Evolutionary conservation across 2,888 invertebrate genomes (phyloP).

Genomic region (Thumatha senex): DNA sequence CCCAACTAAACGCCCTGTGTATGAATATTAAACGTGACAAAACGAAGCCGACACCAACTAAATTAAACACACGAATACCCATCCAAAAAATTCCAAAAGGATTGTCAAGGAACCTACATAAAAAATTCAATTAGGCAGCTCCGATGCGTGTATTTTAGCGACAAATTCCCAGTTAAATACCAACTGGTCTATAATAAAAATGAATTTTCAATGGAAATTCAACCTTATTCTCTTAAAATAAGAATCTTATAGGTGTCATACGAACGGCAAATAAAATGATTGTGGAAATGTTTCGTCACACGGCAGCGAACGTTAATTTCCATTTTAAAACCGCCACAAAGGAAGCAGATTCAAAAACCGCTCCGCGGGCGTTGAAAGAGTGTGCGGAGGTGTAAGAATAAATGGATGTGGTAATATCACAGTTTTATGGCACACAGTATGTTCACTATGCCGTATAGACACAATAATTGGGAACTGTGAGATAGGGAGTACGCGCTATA

Average conservation of each 20-base stretch:
- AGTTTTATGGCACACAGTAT: background rate
- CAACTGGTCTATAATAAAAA: slow-evolving; percentile 13
- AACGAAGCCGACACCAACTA: background rate
- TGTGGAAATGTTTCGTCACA: slow-evolving; percentile 69
- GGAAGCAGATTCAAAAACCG: slow-evolving; percentile 83
- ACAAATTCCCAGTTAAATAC: slow-evolving; percentile 48
- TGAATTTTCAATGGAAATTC: slow-evolving; percentile 30
- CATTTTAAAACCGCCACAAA: slow-evolving; percentile 84
- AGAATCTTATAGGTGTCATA: slow-evolving; percentile 31
- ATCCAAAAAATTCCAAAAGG: slow-evolving; percentile 30
- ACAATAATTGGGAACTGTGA: too few relatives aligned
- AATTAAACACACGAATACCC: slow-evolving; percentile 30
- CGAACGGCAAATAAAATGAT: slow-evolving; percentile 54
- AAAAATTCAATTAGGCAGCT: slow-evolving; percentile 68
- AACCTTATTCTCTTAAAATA: slow-evolving; percentile 36
- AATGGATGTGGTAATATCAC: slow-evolving; percentile 45
- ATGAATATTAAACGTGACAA: too few relatives aligned
- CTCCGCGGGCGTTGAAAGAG: slow-evolving; percentile 49
- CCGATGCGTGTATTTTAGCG: slow-evolving; percentile 55
- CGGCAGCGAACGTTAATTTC: slow-evolving; percentile 80
- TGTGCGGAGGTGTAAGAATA: slow-evolving; percentile 13
- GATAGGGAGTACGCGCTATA: too few relatives aligned
- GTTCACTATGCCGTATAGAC: too few relatives aligned
- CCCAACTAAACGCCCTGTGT: background rate
- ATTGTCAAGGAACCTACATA: slow-evolving; percentile 45